phyloP scores from a whole-genome alignment of 2,888 invertebrate species.

The Melinaea menophilus region DNA sequence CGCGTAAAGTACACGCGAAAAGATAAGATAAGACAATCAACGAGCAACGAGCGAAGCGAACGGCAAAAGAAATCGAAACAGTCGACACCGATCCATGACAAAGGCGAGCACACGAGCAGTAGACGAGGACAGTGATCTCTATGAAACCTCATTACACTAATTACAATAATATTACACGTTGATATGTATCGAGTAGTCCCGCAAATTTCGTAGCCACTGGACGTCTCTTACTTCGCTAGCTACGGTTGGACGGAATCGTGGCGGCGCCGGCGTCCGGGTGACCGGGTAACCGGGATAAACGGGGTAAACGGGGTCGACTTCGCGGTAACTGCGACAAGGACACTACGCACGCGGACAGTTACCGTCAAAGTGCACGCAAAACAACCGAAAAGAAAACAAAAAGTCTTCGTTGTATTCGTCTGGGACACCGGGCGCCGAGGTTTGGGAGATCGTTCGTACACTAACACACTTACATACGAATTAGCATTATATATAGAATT shows the following conservation, averaged over 20 bases:
- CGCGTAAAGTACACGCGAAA: slow-evolving; percentile 63
- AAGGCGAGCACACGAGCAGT: slow-evolving; percentile 72
- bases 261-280: slow-evolving; percentile 61
- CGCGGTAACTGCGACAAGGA: too few relatives aligned
- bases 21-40: slow-evolving; percentile 55
- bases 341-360: slow-evolving; percentile 5
- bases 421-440: slow-evolving; percentile 66
- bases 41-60: slow-evolving; percentile 51
- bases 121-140: slow-evolving; percentile 76
- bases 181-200: slow-evolving; percentile 86
- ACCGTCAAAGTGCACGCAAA: slow-evolving; percentile 27
- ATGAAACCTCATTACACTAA: slow-evolving; percentile 75
- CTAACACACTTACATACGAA: slow-evolving; percentile 74
- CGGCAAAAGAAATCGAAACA: slow-evolving; percentile 35
- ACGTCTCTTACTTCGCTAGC: slow-evolving; percentile 78
- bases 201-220: slow-evolving; percentile 78
- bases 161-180: slow-evolving; percentile 82
- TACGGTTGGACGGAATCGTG: slow-evolving; percentile 79
- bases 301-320: too few relatives aligned
- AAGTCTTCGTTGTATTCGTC: slow-evolving; percentile 71
- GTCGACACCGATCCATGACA: slow-evolving; percentile 54
- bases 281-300: slow-evolving; percentile 26
- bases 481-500: slow-evolving; percentile 73
- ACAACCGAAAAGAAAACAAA: slow-evolving; percentile 56
- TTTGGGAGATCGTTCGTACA: slow-evolving; percentile 76